A percentile compares a stretch with the other conserved stretches of the same genome.
Conservation (phyloP, 1,140 invertebrate genomes). For the Bombus polaris region DNA sequence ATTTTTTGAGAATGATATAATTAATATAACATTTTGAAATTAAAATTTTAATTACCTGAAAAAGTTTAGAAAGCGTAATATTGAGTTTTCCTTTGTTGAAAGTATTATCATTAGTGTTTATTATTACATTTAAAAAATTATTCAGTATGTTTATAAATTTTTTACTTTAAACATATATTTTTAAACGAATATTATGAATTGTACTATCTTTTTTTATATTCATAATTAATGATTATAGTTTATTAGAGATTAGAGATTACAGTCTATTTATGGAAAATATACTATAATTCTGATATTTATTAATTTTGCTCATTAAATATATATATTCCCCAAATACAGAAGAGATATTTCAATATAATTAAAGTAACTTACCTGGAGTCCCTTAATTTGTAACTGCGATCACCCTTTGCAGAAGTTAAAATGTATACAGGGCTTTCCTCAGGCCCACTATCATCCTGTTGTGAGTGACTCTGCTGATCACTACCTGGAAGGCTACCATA, state of each 20-base stretch:
- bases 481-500: conserved; percentile 78
- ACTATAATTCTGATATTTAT: background rate
- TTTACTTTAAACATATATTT: background rate
- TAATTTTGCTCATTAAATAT: background rate
- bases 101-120: background rate
- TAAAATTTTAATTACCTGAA: background rate
- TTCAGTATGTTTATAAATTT: background rate
- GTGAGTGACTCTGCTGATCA: conserved; percentile 79
- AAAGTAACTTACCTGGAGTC: conserved; percentile 76
- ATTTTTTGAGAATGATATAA: background rate
- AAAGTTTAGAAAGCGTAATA: background rate
- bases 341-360: background rate
- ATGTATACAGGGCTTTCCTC: conserved; percentile 82
- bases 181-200: too few species aligned
- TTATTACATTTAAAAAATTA: background rate
- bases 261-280: background rate
- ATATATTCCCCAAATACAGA: background rate
- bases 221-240: too few species aligned
- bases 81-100: background rate
- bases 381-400: conserved; percentile 80
- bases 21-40: background rate
- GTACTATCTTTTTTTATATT: too few species aligned
- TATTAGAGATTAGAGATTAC: background rate
- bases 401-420: conserved; percentile 80
- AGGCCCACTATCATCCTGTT: conserved; percentile 80